Conservation (phyloP, 2,797 vertebrate genomes). For the Sebastes glaucus region DNA sequence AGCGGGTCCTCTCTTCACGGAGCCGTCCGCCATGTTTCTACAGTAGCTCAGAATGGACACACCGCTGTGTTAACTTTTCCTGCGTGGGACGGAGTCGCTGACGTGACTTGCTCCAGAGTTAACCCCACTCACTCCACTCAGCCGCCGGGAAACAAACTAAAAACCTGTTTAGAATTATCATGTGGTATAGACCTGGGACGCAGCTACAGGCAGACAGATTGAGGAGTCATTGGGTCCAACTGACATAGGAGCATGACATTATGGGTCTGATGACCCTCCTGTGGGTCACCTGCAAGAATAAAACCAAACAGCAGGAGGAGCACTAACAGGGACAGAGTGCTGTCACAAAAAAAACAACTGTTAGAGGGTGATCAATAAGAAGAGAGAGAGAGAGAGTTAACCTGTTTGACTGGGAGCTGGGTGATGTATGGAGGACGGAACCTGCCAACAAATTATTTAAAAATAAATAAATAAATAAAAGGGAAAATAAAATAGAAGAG, state of each 20-base stretch:
- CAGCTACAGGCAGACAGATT: background rate
- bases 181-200: background rate
- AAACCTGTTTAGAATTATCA: background rate
- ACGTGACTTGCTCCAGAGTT: too few species aligned
- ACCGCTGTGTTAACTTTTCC: too few species aligned
- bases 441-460: too few species aligned
- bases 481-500: too few species aligned
- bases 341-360: background rate
- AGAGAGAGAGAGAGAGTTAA: background rate
- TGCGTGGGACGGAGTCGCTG: accelerated
- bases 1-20: too few species aligned
- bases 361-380: background rate
- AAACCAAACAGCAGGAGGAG: constrained; percentile 1
- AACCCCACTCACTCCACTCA: too few species aligned
- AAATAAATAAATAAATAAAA: too few species aligned
- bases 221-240: background rate
- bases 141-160: too few species aligned
- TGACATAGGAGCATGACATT: background rate
- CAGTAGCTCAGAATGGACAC: too few species aligned
- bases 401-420: too few species aligned
- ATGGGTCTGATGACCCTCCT: background rate
- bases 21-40: too few species aligned
- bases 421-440: too few species aligned
- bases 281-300: background rate
- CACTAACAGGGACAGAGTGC: background rate